A percentile compares a stretch with the other conserved stretches of the same genome.
Conservation (phyloP, 2,888 invertebrate species). For the Acleris holmiana region DNA sequence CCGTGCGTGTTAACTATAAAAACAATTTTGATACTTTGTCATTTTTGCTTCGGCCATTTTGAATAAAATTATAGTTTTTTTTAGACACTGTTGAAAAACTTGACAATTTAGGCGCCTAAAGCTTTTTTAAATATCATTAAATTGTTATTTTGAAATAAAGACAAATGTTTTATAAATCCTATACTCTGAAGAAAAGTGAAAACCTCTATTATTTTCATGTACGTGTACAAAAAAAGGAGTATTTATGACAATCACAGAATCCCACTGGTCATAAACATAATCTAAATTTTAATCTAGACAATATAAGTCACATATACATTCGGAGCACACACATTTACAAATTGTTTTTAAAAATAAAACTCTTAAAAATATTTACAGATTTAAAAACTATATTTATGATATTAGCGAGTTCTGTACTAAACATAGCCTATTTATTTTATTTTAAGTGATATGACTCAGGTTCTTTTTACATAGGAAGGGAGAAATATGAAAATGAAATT, state of each 20-base stretch:
- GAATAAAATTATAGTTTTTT: no score
- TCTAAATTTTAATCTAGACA: conserved; percentile 52
- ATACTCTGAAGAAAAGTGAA: neutral
- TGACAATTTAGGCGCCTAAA: no score
- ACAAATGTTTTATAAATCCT: neutral
- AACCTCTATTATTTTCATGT: neutral
- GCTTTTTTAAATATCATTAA: neutral
- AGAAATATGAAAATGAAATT: conserved; percentile 47
- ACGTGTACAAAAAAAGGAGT: neutral
- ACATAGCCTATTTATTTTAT: conserved; percentile 66
- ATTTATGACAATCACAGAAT: conserved; percentile 37
- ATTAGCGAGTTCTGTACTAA: conserved; percentile 63
- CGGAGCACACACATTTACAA: conserved; percentile 79
- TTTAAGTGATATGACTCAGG: conserved; percentile 78
- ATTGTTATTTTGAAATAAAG: neutral
- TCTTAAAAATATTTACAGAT: conserved; percentile 56
- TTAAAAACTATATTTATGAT: conserved; percentile 55
- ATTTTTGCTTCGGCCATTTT: neutral
- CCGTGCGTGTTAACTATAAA: neutral
- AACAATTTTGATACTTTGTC: conserved; percentile 14
- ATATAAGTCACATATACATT: conserved; percentile 75
- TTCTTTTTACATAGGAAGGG: conserved; percentile 63
- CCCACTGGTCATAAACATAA: conserved; percentile 42
- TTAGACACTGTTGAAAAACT: no score
- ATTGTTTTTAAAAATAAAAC: conserved; percentile 58